Evolutionary conservation across 2,797 vertebrate species (phyloP), one percentile per base, ranked within the genome.

Genomic region (Oreochromis grahami): DNA sequence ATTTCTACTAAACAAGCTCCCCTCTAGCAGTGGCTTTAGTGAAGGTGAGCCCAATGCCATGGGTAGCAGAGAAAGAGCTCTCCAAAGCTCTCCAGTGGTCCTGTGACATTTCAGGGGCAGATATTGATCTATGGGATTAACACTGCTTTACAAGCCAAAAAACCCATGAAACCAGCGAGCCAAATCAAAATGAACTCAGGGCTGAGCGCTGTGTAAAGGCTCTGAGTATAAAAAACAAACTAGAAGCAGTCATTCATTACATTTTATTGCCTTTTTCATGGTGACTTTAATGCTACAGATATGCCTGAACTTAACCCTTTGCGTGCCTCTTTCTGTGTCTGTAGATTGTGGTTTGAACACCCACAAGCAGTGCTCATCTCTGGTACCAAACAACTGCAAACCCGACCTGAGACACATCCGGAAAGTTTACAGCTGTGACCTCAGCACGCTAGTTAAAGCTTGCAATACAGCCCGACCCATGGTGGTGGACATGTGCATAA

Each of bases 401-500:
- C 99, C 99, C 5, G 97, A 98, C 96, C 96, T 99, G 95, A 98
- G 98, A 93, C 98, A 99, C 13, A 97, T 99, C 91, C 99, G 99
- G 81, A 99, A 99, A 93, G 97, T 99, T 78, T 99, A 99, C 96
- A 99, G 99, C 96, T 99, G 99, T 85, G 99, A 99, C 96, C 98
- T 99, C 56, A 99, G 98, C 1, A 99, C 98, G 0, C 97, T 99
- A 72, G 98, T 99, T 82, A 98, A 98, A 91, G 98, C 98, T 7
- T 98, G 98, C 82, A 98, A 98, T 89, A 97, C 97, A 1, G 98
- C 98, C 65, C 95, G 99, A 84, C 99, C 99, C 41, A 99, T 99
- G 99, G 99, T 99, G 87, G 98, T 99, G 92, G 98, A 99, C 95
- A 99, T 99, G 99, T 99, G 99, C 96, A 98, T 99, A 96, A 96